Evolutionary conservation across 2,797 vertebrate genomes (phyloP).

Genomic region (Sebastes baramenuke): DNA sequence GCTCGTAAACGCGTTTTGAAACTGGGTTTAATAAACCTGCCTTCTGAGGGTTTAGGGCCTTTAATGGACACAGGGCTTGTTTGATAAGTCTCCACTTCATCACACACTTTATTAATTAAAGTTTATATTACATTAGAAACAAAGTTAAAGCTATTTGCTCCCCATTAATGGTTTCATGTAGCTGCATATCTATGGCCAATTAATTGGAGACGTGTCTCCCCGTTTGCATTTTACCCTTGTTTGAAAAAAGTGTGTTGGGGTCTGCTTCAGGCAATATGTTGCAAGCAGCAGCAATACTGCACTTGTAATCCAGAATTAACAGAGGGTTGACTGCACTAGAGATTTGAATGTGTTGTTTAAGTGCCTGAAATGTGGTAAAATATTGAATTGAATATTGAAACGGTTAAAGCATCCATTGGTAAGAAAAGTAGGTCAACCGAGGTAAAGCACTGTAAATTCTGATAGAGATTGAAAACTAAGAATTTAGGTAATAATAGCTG

Average conservation of each 20-base stretch:
- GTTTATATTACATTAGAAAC: constrained; percentile 85
- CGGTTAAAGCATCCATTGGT: neutral
- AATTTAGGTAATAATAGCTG: neutral
- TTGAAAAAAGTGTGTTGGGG: constrained; percentile 64
- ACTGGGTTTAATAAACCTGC: constrained; percentile 83
- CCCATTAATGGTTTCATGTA: constrained; percentile 84
- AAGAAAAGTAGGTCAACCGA: neutral
- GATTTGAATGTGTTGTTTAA: constrained; percentile 5
- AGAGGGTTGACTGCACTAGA: constrained; percentile 21
- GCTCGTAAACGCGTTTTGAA: constrained; percentile 82
- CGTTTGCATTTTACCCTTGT: constrained; percentile 72
- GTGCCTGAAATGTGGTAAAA: neutral
- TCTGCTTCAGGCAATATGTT: constrained; percentile 54
- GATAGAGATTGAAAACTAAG: neutral
- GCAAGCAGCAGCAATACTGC: constrained; percentile 39
- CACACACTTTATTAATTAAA: constrained; percentile 88
- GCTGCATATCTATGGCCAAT: constrained; percentile 83
- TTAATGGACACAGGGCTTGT: constrained; percentile 85
- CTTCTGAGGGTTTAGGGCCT: constrained; percentile 80
- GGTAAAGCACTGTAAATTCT: neutral
- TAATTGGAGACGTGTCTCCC: constrained; percentile 75
- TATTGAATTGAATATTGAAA: neutral
- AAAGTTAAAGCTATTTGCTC: constrained; percentile 86
- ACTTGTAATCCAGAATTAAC: constrained; percentile 45
- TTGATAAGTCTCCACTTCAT: constrained; percentile 88